Percentiles rank a stretch among this genome's conserved stretches.
These are phyloP conservation scores for Eupithecia inturbata DNA, from an alignment of 2,888 invertebrate genomes.

Conservation along the genomic window DNA sequence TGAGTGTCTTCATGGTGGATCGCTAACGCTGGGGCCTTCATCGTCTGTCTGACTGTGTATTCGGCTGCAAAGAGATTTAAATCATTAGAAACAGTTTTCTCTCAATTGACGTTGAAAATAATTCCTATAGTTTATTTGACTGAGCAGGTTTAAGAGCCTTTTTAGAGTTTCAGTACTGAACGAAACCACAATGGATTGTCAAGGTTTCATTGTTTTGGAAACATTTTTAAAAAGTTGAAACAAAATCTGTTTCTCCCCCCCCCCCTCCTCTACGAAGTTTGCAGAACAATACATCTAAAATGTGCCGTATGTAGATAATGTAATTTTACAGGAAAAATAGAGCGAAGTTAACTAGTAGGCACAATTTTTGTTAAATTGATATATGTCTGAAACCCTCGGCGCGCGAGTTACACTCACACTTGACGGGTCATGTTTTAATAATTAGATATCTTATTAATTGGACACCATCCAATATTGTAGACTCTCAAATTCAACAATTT, in stretches of 20 bases:
- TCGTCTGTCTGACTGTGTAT: conserved; percentile 68
- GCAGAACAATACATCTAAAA: not conserved
- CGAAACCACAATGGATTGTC: not conserved
- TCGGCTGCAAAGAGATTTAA: conserved; percentile 51
- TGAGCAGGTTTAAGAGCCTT: too few species aligned
- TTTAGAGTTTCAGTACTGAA: not conserved
- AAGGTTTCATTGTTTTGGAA: too few species aligned
- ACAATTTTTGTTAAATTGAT: not conserved
- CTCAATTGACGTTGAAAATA: not conserved
- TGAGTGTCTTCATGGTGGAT: conserved; percentile 67
- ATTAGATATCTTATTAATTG: not conserved
- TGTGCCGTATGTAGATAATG: not conserved
- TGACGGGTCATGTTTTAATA: too few species aligned
- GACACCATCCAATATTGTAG: not conserved
- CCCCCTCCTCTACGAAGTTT: too few species aligned
- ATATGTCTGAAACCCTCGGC: not conserved
- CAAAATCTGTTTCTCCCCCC: too few species aligned
- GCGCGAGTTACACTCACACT: not conserved
- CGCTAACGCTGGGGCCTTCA: conserved; percentile 62
- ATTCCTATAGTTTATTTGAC: not conserved
- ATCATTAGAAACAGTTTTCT: not conserved
- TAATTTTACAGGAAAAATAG: not conserved
- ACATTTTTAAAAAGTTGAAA: too few species aligned
- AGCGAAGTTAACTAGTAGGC: not conserved
- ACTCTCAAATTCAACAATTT: not conserved